phyloP scores from a whole-genome alignment of 2,888 invertebrate species.

The Mythimna pallens region DNA sequence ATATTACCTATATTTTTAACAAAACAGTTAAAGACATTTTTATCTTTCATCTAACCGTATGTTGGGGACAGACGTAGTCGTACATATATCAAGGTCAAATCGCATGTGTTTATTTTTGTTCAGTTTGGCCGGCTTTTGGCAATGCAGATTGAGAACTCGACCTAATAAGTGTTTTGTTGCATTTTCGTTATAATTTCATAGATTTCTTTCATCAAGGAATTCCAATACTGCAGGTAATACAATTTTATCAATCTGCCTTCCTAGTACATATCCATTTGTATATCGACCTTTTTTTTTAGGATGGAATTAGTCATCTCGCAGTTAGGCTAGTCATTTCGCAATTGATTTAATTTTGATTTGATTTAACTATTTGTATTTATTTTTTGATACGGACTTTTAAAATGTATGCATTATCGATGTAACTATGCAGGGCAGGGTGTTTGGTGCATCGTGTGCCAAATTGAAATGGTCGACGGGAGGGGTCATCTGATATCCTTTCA shows the following conservation, averaged over 20 bases:
- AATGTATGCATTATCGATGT: no score
- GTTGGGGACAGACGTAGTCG: neutral
- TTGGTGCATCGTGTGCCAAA: no score
- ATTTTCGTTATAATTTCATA: neutral
- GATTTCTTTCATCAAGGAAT: neutral
- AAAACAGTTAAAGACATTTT: neutral
- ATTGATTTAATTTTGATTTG: no score
- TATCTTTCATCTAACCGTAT: no score
- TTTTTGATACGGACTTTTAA: no score
- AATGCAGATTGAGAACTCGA: neutral
- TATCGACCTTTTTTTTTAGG: no score
- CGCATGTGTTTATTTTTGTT: slow-evolving; percentile 2
- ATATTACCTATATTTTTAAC: neutral
- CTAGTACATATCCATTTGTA: neutral
- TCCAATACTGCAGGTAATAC: neutral
- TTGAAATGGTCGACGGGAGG: no score
- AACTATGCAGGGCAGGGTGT: no score
- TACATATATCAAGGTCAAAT: slow-evolving; percentile 15
- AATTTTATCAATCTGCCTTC: neutral
- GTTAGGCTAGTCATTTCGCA: no score
- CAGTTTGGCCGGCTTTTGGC: slow-evolving; percentile 6
- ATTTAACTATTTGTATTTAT: no score
- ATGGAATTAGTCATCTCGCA: no score
- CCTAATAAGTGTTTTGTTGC: neutral
- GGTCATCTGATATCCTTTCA: no score